phyloP scores from a whole-genome alignment of 2,797 vertebrate genomes.

The Chelon labrosus region DNA sequence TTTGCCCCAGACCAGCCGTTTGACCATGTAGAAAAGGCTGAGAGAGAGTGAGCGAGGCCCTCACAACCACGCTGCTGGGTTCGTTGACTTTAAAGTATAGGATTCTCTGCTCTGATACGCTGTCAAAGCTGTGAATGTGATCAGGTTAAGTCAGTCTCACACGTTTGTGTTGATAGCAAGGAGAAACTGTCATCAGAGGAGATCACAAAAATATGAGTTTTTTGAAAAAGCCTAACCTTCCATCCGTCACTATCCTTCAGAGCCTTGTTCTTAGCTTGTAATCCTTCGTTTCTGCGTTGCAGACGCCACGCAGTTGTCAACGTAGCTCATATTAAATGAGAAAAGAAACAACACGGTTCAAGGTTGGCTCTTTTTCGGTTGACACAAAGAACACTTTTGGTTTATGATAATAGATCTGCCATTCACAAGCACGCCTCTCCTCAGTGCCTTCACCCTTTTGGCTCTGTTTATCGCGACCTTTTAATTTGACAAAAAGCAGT shows the following conservation, averaged over 20 bases:
- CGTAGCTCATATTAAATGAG: not conserved
- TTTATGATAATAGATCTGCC: not conserved
- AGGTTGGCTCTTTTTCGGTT: not conserved
- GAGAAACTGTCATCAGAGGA: not conserved
- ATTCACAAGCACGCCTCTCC: not conserved
- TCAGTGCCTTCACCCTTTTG: not conserved
- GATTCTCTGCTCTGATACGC: not conserved
- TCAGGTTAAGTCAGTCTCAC: no score
- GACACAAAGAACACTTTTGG: not conserved
- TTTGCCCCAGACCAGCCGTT: conserved; percentile 11
- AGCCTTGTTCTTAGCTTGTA: not conserved
- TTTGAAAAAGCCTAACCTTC: not conserved
- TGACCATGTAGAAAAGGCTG: conserved; percentile 3
- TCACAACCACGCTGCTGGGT: not conserved
- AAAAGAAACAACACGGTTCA: not conserved
- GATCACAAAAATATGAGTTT: not conserved
- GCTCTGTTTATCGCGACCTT: not conserved
- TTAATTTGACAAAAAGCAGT: not conserved
- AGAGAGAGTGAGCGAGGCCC: not conserved
- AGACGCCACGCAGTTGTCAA: not conserved
- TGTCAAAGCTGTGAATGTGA: not conserved
- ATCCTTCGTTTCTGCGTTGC: not conserved
- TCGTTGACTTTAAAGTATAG: conserved; percentile 10
- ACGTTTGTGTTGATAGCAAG: not conserved
- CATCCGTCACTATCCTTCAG: not conserved